These are phyloP conservation scores for Campodea augens DNA, from an alignment of 1,140 invertebrate genomes.

Conservation along the genomic window DNA sequence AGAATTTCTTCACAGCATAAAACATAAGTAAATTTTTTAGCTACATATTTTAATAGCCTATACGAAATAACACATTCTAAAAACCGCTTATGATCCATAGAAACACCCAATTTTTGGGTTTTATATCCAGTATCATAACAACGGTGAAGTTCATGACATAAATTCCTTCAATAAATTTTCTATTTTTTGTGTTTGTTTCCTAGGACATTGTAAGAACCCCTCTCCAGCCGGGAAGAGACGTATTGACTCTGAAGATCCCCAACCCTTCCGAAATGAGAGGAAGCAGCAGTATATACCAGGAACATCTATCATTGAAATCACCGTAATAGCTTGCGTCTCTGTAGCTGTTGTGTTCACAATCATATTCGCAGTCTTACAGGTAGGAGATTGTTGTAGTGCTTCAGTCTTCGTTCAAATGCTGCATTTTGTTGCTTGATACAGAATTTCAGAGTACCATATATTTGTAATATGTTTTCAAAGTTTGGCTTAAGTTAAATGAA, in stretches of 20 bases:
- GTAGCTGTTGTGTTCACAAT: slow-evolving; percentile 41
- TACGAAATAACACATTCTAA: too few species aligned
- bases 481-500: neutral
- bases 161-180: slow-evolving; percentile 1
- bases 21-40: too few species aligned
- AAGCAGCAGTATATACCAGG: slow-evolving; percentile 21
- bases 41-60: too few species aligned
- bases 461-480: neutral
- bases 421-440: neutral
- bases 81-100: too few species aligned
- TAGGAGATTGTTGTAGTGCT: slow-evolving; percentile 18
- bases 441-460: neutral
- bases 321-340: slow-evolving; percentile 39
- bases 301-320: too few species aligned
- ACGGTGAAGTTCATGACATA: slow-evolving; percentile 5
- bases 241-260: slow-evolving; percentile 36
- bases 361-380: slow-evolving; percentile 46
- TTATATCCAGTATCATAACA: slow-evolving; percentile 15
- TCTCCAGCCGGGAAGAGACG: slow-evolving; percentile 52
- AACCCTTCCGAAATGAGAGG: slow-evolving; percentile 21
- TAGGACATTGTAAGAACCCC: slow-evolving; percentile 45
- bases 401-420: neutral
- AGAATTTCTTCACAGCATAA: too few species aligned
- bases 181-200: slow-evolving; percentile 1
- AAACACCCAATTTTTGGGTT: slow-evolving; percentile 14